These are phyloP conservation scores for Gerris lacustris DNA, from an alignment of 2,888 invertebrate species.

Conservation along the genomic window DNA sequence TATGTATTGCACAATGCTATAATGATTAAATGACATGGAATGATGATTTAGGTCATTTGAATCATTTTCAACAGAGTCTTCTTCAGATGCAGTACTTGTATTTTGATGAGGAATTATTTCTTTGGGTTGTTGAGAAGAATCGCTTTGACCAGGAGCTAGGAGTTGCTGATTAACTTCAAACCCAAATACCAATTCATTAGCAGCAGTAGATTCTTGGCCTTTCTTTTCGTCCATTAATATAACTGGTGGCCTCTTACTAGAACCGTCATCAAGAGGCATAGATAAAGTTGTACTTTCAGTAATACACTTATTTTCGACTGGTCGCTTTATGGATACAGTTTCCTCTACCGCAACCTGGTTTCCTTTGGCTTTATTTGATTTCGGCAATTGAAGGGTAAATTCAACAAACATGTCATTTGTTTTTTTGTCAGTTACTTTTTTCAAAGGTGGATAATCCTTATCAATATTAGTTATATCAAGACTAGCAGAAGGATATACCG, in stretches of 20 bases:
- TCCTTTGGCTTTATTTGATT: slow-evolving; percentile 14
- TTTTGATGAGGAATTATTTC: neutral
- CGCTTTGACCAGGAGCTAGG: slow-evolving; percentile 34
- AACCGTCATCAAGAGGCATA: slow-evolving; percentile 16
- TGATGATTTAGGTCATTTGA: neutral
- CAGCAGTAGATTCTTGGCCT: slow-evolving; percentile 22
- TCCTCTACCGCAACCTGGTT: slow-evolving; percentile 25
- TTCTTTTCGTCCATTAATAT: slow-evolving; percentile 53
- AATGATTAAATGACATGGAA: neutral
- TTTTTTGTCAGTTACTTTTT: slow-evolving; percentile 1
- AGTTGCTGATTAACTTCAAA: slow-evolving; percentile 66
- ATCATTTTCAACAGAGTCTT: neutral
- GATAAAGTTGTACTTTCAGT: slow-evolving; percentile 17
- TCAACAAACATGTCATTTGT: slow-evolving; percentile 26
- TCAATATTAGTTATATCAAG: slow-evolving; percentile 16
- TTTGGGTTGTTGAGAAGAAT: neutral
- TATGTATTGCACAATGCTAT: neutral
- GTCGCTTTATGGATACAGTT: slow-evolving; percentile 25
- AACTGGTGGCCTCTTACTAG: slow-evolving; percentile 50
- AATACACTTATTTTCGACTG: slow-evolving; percentile 18
- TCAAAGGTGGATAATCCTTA: slow-evolving; percentile 28
- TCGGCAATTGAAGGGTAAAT: slow-evolving; percentile 24
- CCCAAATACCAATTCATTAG: slow-evolving; percentile 49
- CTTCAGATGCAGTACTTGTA: neutral
- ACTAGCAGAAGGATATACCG: slow-evolving; percentile 12